Percentiles rank a stretch among this genome's conserved stretches.
Evolutionary conservation across 2,797 vertebrate species (phyloP).

Genomic region (Decapterus maruadsi): DNA sequence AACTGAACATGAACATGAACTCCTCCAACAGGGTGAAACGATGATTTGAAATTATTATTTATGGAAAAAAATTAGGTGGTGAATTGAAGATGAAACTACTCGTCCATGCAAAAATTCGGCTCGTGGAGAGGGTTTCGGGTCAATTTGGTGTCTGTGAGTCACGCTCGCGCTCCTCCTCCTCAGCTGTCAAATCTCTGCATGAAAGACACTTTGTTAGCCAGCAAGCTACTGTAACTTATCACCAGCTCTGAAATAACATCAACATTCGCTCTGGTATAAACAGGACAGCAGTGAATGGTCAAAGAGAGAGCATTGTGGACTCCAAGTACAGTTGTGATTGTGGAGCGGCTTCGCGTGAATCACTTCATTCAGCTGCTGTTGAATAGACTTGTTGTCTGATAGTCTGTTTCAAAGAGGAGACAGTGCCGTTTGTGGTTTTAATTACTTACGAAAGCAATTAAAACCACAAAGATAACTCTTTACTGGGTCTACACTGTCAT

Average conservation of each 20-base stretch:
- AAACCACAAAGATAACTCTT: constrained; percentile 39
- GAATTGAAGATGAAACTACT: not conserved
- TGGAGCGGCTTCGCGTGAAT: constrained; percentile 55
- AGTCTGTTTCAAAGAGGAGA: constrained; percentile 26
- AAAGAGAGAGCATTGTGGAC: constrained; percentile 65
- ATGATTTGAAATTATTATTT: not conserved
- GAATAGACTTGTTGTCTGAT: constrained; percentile 60
- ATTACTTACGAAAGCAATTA: constrained; percentile 57
- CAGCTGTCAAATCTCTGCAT: constrained; percentile 59
- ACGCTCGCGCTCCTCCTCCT: constrained; percentile 35
- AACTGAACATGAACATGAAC: not conserved
- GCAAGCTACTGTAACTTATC: constrained; percentile 63
- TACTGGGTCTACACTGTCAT: not conserved
- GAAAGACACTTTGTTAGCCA: constrained; percentile 68
- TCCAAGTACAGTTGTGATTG: constrained; percentile 58
- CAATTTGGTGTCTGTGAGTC: constrained; percentile 40
- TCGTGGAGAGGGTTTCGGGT: constrained; percentile 1
- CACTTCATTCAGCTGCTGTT: constrained; percentile 65
- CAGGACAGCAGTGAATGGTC: constrained; percentile 69
- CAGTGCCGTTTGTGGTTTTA: constrained; percentile 50
- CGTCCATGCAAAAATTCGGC: constrained; percentile 1
- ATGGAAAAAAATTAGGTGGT: not conserved
- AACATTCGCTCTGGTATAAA: constrained; percentile 52
- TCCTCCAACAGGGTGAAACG: not conserved
- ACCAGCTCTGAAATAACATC: constrained; percentile 59